Conservation (phyloP, 2,797 vertebrate genomes). For the Argya squamiceps region DNA sequence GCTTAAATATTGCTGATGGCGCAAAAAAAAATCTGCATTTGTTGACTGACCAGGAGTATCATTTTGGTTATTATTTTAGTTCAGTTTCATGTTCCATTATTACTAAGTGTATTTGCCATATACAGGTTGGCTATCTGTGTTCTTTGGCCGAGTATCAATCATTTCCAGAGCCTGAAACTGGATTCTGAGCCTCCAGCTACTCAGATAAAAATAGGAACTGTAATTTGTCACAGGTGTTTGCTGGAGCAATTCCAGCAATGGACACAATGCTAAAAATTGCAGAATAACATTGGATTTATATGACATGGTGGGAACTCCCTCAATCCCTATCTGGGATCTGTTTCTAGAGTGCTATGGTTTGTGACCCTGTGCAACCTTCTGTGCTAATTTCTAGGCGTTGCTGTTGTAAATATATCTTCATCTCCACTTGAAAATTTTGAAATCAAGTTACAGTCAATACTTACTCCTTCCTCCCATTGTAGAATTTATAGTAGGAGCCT, state of each 20-base stretch:
- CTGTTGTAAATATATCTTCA: background rate
- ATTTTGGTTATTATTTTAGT: background rate
- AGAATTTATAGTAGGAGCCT: background rate
- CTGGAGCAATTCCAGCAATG: background rate
- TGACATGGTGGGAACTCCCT: background rate
- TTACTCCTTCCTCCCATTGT: background rate
- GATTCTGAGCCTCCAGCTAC: conserved; percentile 2
- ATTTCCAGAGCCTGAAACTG: conserved; percentile 20
- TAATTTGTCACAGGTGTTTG: conserved; percentile 48
- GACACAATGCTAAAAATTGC: background rate
- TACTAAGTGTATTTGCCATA: background rate
- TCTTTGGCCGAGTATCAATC: conserved; percentile 4
- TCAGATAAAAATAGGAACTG: background rate
- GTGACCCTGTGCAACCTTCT: background rate
- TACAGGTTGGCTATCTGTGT: background rate
- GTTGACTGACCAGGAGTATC: background rate
- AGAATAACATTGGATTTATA: background rate
- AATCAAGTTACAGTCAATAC: background rate
- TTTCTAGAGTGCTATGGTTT: background rate
- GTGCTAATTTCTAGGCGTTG: background rate
- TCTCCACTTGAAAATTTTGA: background rate
- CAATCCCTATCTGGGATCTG: background rate
- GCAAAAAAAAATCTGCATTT: background rate
- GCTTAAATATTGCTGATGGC: background rate
- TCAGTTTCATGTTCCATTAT: conserved; percentile 1